Evolutionary conservation across 2,888 invertebrate species (phyloP), one percentile per base, ranked within the genome.

Genomic region (Drosophila pegasa): DNA sequence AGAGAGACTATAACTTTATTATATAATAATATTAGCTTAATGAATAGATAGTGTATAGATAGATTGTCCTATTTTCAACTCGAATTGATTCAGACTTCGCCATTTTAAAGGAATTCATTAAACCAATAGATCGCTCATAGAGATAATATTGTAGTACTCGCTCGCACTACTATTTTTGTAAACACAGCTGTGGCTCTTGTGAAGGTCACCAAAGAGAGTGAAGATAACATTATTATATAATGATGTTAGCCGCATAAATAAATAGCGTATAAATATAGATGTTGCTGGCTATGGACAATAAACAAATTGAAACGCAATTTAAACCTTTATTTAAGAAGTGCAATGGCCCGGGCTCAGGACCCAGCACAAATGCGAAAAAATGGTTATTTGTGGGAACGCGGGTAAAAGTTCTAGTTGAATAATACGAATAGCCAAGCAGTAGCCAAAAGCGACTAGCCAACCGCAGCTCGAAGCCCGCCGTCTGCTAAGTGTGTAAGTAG

Each of bases 331-430:
- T 27, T 12, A 20, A 22, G n/a, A 51, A 55, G 66, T 51, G 41
- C 54, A 60, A 68, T 54, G 60, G 72, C 54, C 71, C 48, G 55
- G 38, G 40, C 27, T 20, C 35, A 56, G 50, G 37, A 48, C 37
- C 61, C 64, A 31, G 61, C 60, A 22, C 25, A 59, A 83, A 76
- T 85, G 75, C 62, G 54, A 80, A 71, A 55, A 57, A 75, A 66
- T 66, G 62, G 62, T 9, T n/a, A n/a, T 48, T 33, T 50, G 20
- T 33, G n/a, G 6, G n/a, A n/a, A 10, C 22, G 52, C 50, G 50
- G 56, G 75, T 74, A 75, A 81, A 88, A 88, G 82, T 85, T 78
- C 63, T 50, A 33, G 22, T 35, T n/a, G 22, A 20, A n/a, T 50
- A 22, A 22, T 14, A 35, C n/a, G 50, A 48, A 48, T 35, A 50